Percentiles rank a stretch among this genome's conserved stretches.
These are phyloP conservation scores for Gasteruption jaculator DNA, from an alignment of 2,888 invertebrate genomes.

Conservation along the genomic window DNA sequence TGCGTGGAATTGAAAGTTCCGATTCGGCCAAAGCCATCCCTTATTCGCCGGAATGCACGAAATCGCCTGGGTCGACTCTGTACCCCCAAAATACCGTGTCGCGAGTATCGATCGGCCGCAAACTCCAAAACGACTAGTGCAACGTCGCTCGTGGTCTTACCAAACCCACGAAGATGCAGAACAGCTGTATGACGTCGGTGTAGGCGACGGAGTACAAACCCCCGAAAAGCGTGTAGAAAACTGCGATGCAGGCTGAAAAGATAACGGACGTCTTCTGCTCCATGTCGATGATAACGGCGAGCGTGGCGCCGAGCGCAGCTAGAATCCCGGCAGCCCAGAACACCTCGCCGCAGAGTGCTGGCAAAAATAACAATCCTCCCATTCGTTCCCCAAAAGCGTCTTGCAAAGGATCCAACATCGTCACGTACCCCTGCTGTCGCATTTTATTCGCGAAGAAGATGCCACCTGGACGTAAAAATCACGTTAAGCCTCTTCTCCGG, in stretches of 20 bases:
- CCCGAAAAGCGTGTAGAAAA: constrained; percentile 96
- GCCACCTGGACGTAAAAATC: constrained; percentile 66
- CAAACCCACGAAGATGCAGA: constrained; percentile 96
- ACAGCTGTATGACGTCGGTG: constrained; percentile 96
- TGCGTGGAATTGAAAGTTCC: too few species aligned
- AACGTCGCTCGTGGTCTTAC: too few species aligned
- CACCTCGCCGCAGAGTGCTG: constrained; percentile 95
- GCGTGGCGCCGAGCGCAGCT: constrained; percentile 92
- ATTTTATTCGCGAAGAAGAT: constrained; percentile 98
- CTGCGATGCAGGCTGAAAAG: constrained; percentile 92
- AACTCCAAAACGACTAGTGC: too few species aligned
- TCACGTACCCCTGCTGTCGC: constrained; percentile 95
- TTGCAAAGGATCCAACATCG: constrained; percentile 98
- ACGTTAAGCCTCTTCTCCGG: too few species aligned
- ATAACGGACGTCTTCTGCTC: constrained; percentile 90
- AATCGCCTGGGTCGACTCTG: too few species aligned
- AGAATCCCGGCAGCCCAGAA: constrained; percentile 99
- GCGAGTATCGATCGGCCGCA: too few species aligned
- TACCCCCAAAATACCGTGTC: too few species aligned
- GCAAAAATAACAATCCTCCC: constrained; percentile 94
- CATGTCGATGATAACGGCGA: constrained; percentile 96
- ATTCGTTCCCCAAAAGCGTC: constrained; percentile 94
- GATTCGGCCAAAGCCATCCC: too few species aligned
- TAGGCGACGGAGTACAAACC: constrained; percentile 98
- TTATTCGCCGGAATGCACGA: too few species aligned